Conservation (phyloP, 2,888 invertebrate species). For the Schizaphis graminum region DNA sequence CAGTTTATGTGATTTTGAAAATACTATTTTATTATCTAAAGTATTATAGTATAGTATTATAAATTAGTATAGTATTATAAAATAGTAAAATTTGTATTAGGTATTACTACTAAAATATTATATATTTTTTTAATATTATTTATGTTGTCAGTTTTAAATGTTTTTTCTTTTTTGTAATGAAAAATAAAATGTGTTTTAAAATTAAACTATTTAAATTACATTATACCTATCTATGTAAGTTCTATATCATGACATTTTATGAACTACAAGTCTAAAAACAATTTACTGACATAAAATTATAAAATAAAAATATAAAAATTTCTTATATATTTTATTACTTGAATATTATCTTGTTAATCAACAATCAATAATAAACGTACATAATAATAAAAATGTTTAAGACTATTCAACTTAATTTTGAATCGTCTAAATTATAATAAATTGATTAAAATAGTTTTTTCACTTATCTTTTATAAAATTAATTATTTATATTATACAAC, state of each 20-base stretch:
- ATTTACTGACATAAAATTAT: neutral
- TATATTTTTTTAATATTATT: neutral
- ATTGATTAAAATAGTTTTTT: neutral
- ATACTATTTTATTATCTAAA: neutral
- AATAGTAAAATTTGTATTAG: no score
- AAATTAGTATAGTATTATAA: no score
- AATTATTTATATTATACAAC: neutral
- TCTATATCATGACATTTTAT: neutral
- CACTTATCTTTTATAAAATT: neutral
- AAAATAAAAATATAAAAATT: neutral
- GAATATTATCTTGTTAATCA: neutral
- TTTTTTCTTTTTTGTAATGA: neutral
- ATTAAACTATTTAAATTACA: neutral
- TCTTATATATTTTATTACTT: neutral
- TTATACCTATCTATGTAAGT: neutral
- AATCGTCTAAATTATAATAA: neutral
- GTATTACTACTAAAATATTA: neutral
- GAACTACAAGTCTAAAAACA: neutral
- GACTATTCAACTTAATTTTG: neutral
- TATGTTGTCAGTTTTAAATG: neutral
- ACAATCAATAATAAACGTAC: no score
- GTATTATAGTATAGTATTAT: no score
- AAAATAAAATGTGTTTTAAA: neutral
- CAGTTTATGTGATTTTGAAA: neutral
- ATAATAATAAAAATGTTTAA: neutral